Conservation (phyloP, 2,113 vertebrate species). For the Sander lucioperca region DNA sequence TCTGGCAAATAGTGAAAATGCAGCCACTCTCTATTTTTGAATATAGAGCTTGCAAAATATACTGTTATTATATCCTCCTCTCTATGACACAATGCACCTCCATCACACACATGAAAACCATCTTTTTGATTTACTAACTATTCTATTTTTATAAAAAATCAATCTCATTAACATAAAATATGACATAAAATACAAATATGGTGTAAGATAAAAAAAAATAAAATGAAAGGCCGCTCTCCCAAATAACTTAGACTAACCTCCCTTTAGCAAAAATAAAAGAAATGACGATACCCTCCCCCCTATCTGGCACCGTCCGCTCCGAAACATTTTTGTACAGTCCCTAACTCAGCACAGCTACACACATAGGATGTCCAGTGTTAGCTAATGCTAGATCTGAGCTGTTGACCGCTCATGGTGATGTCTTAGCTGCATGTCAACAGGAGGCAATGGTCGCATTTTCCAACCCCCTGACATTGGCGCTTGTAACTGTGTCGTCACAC, state of each 20-base stretch:
- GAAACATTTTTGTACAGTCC: conserved; percentile 42
- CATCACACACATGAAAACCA: background rate
- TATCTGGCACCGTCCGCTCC: background rate
- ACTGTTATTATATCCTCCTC: background rate
- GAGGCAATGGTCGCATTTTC: conserved; percentile 66
- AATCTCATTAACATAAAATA: background rate
- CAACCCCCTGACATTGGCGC: conserved; percentile 64
- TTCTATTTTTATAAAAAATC: background rate
- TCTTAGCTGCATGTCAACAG: conserved; percentile 81
- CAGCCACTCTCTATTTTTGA: conserved; percentile 9
- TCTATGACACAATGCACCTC: background rate
- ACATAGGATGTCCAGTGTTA: conserved; percentile 56
- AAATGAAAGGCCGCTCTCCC: background rate
- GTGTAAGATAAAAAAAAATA: background rate
- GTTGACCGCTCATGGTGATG: conserved; percentile 61
- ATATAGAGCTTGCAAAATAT: background rate
- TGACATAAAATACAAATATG: background rate
- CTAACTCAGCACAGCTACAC: conserved; percentile 41
- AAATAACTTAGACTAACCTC: background rate
- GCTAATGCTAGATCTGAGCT: conserved; percentile 56
- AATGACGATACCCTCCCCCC: background rate
- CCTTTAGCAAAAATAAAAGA: background rate
- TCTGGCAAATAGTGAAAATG: background rate
- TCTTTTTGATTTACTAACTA: background rate
- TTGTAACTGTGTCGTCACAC: conserved; percentile 78